Conservation (phyloP, 2,888 invertebrate genomes). For the Vesta saturnalis region DNA sequence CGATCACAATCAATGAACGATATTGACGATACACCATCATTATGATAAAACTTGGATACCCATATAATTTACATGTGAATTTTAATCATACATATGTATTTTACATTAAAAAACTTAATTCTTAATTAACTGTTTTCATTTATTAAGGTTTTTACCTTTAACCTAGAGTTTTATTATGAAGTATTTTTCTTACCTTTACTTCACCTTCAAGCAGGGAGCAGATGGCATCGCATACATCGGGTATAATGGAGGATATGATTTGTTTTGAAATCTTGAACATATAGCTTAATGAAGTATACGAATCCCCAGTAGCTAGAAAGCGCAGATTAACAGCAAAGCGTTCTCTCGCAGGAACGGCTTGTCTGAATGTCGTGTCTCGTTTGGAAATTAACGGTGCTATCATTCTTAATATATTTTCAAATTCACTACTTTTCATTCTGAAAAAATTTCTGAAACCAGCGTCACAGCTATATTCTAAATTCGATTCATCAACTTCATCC, state of each 20-base stretch:
- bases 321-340: not conserved
- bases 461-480: too few species aligned
- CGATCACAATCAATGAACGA: not conserved
- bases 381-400: not conserved
- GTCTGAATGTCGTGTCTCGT: not conserved
- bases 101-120: not conserved
- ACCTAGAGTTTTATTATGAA: too few species aligned
- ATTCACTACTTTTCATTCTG: too few species aligned
- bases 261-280: too few species aligned
- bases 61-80: not conserved
- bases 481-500: too few species aligned
- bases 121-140: not conserved
- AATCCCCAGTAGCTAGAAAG: not conserved
- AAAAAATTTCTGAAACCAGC: not conserved
- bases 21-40: not conserved
- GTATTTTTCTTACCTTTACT: not conserved
- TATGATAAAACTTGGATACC: not conserved
- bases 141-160: too few species aligned
- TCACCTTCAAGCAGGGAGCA: not conserved
- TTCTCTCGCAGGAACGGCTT: too few species aligned
- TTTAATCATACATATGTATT: not conserved
- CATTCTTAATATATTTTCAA: conserved; percentile 3
- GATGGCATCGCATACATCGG: not conserved
- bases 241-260: conserved; percentile 1
- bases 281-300: not conserved